Percentiles rank a stretch among this genome's conserved stretches.
These are phyloP conservation scores for Cataglyphis livida DNA, from an alignment of 2,888 invertebrate species.

Conservation along the genomic window DNA sequence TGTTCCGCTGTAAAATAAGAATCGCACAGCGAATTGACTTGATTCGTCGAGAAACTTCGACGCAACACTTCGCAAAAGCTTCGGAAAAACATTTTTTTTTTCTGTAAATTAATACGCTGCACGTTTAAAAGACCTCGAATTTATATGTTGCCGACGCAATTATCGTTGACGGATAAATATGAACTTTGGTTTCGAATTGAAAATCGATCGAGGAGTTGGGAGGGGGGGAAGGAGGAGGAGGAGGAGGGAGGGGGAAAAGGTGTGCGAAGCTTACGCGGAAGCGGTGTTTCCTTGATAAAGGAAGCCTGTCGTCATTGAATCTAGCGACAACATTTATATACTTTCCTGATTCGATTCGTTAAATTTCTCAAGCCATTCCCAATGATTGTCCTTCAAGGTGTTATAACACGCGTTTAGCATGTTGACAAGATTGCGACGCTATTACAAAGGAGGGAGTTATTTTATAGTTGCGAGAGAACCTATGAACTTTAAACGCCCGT, in stretches of 20 bases:
- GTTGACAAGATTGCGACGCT: constrained; percentile 2
- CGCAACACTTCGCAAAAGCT: too few species aligned
- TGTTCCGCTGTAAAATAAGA: constrained; percentile 56
- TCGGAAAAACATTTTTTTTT: not conserved
- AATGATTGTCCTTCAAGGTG: constrained; percentile 36
- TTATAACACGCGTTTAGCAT: constrained; percentile 26
- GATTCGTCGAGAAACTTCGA: not conserved
- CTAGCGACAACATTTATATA: constrained; percentile 21
- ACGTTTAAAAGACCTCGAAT: not conserved
- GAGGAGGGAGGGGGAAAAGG: too few species aligned
- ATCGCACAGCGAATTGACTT: not conserved
- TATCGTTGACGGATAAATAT: not conserved
- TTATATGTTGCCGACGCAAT: not conserved
- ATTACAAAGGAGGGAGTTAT: constrained; percentile 41
- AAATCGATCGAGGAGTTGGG: not conserved
- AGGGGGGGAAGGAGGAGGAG: too few species aligned
- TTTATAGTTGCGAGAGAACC: constrained; percentile 50
- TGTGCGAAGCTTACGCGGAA: constrained; percentile 5
- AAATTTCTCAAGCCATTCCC: constrained; percentile 38
- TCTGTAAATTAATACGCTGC: not conserved
- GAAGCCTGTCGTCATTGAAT: constrained; percentile 22
- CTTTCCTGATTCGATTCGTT: constrained; percentile 27
- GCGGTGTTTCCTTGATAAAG: not conserved
- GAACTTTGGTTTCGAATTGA: not conserved
- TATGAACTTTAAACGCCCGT: constrained; percentile 46